phyloP scores from a whole-genome alignment of 2,888 invertebrate genomes.

The Drosophila neotestacea region DNA sequence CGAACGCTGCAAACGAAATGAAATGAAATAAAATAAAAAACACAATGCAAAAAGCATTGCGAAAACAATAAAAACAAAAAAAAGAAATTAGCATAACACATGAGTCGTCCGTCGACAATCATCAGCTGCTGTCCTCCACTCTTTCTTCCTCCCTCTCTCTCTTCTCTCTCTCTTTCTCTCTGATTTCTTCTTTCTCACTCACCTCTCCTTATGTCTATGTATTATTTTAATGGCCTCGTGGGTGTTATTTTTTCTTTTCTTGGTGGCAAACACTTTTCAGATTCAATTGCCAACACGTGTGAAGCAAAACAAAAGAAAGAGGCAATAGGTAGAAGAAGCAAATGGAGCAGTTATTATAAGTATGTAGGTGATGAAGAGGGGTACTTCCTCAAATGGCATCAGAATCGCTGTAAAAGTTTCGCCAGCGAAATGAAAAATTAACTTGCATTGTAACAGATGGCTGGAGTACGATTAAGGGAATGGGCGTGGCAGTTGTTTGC shows the following conservation, averaged over 20 bases:
- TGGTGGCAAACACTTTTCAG: constrained; percentile 54
- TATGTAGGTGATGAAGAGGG: neutral
- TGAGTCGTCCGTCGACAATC: constrained; percentile 40
- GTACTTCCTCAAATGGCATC: constrained; percentile 14
- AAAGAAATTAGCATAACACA: constrained; percentile 73
- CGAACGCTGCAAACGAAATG: constrained; percentile 12
- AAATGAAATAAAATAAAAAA: constrained; percentile 13
- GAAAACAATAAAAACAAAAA: constrained; percentile 55
- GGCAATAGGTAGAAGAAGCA: constrained; percentile 13
- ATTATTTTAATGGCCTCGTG: constrained; percentile 66
- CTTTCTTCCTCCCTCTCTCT: neutral
- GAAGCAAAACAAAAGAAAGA: constrained; percentile 42
- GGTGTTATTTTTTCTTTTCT: constrained; percentile 47
- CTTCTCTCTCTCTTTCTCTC: neutral
- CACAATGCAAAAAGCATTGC: constrained; percentile 45
- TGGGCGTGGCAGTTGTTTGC: constrained; percentile 33
- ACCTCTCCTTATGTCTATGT: constrained; percentile 26
- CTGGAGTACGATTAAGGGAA: neutral
- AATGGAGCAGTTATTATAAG: constrained; percentile 23
- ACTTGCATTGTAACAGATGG: constrained; percentile 36
- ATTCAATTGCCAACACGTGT: constrained; percentile 76
- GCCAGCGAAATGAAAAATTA: constrained; percentile 39
- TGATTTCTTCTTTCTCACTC: no score
- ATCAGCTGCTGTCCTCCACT: constrained; percentile 33
- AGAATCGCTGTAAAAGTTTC: constrained; percentile 25